Evolutionary conservation across 2,113 vertebrate genomes (phyloP), one percentile per base, ranked within the genome.

Genomic region (Prunella himalayana): DNA sequence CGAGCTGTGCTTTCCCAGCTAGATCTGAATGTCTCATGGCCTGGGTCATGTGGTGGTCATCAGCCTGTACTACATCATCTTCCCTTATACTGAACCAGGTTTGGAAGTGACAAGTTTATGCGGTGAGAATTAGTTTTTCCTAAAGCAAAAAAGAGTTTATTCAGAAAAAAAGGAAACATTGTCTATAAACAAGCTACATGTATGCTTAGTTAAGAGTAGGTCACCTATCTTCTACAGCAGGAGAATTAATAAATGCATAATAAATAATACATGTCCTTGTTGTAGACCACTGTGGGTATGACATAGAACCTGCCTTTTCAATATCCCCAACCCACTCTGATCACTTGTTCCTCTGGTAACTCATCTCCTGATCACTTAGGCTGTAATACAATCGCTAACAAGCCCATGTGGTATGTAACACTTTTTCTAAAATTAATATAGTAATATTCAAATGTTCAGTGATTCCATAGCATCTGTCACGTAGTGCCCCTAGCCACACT

Each of bases 391-490:
- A 23, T 72, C 70, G 16, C 73, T 87, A 79, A 87, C 44, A 76
- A 91, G 73, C 61, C 82, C 44, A 11, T 21, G 44, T 5, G 9
- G 79, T 91, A 51, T 3, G 5, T 72, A 91, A 61, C 28, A 22
- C 11, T 76, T 80, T 39, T 68, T 90, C 72, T 45, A 73, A 91
- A 91, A 87, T 79, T 82, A 90, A 61, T 49, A 44, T 30, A 57
- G 53, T 76, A 85, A 76, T 93, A 89, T 53, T 94, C 45, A 72
- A 76, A 56, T 69, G 37, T 76, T 91, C 3, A 1, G 61, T 79
- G 92, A 64, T 95, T 85, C 87, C 66, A 57, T 13, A 79, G 61
- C 90, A 91, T 88, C 73, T 95, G 85, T 85, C 87, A 61, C 7
- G 1, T n/a, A 56, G 19, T 85, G 82, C 85, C 75, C 27, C 61